Conservation (phyloP, 2,797 vertebrate species). For the Manis pentadactyla region DNA sequence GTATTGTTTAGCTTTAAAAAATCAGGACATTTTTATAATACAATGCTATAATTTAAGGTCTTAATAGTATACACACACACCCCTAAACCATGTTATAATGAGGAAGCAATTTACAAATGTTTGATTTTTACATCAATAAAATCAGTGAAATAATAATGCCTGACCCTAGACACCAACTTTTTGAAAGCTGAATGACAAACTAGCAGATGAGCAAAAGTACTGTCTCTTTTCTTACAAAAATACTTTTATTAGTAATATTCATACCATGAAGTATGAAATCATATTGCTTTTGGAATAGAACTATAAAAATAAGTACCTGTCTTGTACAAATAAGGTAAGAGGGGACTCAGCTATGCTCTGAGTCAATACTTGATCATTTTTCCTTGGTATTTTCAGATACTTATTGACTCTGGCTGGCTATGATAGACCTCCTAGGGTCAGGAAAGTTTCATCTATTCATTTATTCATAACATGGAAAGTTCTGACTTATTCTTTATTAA, state of each 20-base stretch:
- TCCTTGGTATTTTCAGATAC: background rate
- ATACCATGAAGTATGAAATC: background rate
- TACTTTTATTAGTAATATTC: background rate
- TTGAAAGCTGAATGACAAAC: background rate
- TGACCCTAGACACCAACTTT: background rate
- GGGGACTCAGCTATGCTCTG: background rate
- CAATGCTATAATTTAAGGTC: background rate
- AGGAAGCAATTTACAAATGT: background rate
- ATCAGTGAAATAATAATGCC: background rate
- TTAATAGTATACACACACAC: background rate
- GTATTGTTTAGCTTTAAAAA: background rate
- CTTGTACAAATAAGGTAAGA: background rate
- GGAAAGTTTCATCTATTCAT: background rate
- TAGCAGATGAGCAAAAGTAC: background rate
- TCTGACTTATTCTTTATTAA: conserved; percentile 10
- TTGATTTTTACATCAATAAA: background rate
- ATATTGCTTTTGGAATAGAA: background rate
- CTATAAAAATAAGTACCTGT: background rate
- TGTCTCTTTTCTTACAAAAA: background rate
- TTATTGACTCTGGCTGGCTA: background rate
- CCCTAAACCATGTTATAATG: background rate
- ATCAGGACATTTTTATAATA: background rate
- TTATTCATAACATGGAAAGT: conserved; percentile 46
- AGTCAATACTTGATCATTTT: background rate
- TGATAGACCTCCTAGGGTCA: background rate